These are phyloP conservation scores for Nasonovia ribisnigri DNA, from an alignment of 2,888 invertebrate genomes.

Conservation along the genomic window DNA sequence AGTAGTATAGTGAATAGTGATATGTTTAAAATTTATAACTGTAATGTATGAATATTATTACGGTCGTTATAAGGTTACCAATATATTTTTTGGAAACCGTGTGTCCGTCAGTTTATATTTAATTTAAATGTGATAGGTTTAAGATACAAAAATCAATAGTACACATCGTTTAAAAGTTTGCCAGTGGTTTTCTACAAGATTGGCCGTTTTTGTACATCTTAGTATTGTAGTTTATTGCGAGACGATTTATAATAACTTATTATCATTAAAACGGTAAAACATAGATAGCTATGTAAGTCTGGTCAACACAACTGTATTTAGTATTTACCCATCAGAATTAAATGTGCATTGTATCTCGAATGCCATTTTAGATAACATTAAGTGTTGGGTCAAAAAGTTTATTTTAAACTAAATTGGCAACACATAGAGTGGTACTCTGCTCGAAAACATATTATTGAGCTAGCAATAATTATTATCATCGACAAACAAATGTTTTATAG, in stretches of 20 bases:
- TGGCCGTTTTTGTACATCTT: too few species aligned
- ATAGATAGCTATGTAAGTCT: neutral
- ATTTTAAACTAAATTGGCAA: neutral
- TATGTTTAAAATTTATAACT: neutral
- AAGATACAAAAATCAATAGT: neutral
- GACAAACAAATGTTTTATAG: neutral
- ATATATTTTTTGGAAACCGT: too few species aligned
- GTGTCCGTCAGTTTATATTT: neutral
- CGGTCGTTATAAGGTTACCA: neutral
- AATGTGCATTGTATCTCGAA: neutral
- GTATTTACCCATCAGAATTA: conserved; percentile 2
- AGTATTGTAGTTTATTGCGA: neutral
- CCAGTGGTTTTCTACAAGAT: neutral
- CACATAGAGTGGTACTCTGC: neutral
- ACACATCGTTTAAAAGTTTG: neutral
- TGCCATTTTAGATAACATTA: neutral
- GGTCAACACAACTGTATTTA: neutral
- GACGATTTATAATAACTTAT: neutral
- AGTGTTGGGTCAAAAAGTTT: conserved; percentile 29
- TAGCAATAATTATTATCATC: neutral
- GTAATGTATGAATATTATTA: neutral
- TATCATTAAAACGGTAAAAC: neutral
- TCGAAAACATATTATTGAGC: neutral
- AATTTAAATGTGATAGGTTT: neutral
- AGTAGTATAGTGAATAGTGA: neutral